phyloP scores from a whole-genome alignment of 2,797 vertebrate species.

The Intellagama lesueurii region DNA sequence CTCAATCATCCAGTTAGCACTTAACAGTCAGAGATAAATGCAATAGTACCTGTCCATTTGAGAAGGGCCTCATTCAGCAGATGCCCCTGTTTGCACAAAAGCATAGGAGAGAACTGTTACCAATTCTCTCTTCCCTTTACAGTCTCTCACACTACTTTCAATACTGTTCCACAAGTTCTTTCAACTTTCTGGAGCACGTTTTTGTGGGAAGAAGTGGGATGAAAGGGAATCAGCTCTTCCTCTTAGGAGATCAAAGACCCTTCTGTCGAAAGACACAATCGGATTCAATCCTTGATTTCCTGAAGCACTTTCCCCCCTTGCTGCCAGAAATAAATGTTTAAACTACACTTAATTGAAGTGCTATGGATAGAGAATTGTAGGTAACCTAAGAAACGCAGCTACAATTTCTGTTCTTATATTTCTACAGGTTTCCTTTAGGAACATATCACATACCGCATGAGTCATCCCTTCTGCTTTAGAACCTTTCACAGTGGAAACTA shows the following conservation, averaged over 20 bases:
- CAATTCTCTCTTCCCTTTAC: background rate
- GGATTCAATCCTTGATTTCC: background rate
- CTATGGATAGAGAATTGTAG: constrained; percentile 37
- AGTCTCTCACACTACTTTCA: background rate
- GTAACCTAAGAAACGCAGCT: constrained; percentile 54
- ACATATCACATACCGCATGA: constrained; percentile 43
- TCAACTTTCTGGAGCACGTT: background rate
- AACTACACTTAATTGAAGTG: constrained; percentile 10
- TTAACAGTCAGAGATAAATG: background rate
- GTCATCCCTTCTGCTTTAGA: constrained; percentile 55
- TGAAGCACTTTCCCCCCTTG: constrained; percentile 5
- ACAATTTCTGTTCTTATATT: constrained; percentile 26
- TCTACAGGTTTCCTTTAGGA: constrained; percentile 48
- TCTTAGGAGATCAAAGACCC: background rate
- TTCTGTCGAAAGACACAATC: background rate
- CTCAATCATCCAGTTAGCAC: background rate
- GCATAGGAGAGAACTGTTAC: background rate
- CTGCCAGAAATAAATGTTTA: constrained; percentile 35
- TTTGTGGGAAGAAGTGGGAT: too few species aligned
- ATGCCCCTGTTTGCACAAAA: background rate
- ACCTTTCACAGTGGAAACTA: constrained; percentile 22
- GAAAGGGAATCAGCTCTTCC: background rate
- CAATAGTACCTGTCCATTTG: background rate
- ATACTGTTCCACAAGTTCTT: background rate
- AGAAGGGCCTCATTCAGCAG: background rate